Percentiles rank a stretch among this genome's conserved stretches.
phyloP scores from a whole-genome alignment of 2,797 vertebrate species.

The Myotis vivesi region DNA sequence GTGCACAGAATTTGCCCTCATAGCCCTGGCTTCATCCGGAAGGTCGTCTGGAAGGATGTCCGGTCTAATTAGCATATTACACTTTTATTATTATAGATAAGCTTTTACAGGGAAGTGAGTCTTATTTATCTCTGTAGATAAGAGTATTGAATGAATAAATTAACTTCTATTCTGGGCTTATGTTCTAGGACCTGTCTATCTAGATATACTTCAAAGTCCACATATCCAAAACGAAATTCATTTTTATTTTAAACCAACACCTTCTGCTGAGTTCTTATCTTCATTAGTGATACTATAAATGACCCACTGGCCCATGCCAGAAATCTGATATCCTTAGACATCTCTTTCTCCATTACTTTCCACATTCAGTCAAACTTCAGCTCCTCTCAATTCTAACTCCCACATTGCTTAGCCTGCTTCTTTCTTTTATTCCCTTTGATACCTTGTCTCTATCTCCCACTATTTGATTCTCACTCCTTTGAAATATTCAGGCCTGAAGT shows the following conservation, averaged over 20 bases:
- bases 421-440: background rate
- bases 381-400: background rate
- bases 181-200: background rate
- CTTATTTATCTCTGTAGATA: background rate
- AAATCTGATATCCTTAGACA: background rate
- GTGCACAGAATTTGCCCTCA: no score
- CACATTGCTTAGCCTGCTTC: background rate
- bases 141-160: background rate
- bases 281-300: background rate
- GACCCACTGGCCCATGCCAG: background rate
- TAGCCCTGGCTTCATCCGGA: no score
- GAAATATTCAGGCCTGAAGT: background rate
- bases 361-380: background rate
- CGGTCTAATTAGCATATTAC: no score
- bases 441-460: background rate
- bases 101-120: background rate
- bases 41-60: no score
- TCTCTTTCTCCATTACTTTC: background rate
- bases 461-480: conserved; percentile 38
- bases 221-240: background rate
- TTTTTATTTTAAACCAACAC: conserved; percentile 37
- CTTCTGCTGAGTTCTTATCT: background rate
- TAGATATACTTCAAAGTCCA: background rate
- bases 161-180: background rate
- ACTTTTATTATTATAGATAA: background rate